A percentile compares a stretch with the other conserved stretches of the same genome.
phyloP scores from a whole-genome alignment of 2,888 invertebrate genomes.

The Leptopterna dolabrata region DNA sequence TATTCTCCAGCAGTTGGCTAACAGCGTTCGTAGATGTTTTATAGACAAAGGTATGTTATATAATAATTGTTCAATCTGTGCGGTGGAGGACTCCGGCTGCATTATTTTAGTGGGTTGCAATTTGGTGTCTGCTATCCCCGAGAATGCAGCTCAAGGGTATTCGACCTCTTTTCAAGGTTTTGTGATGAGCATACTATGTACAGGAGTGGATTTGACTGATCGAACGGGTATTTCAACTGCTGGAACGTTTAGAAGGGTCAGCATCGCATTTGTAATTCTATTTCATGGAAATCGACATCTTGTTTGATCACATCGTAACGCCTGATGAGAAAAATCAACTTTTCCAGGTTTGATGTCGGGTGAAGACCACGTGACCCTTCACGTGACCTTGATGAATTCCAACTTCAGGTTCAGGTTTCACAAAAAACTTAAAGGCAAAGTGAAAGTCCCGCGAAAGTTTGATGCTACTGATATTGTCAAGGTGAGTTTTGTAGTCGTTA shows the following conservation, averaged over 20 bases:
- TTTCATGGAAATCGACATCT: no score
- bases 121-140: background rate
- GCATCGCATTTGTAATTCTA: no score
- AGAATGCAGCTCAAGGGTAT: background rate
- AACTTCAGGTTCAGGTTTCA: background rate
- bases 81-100: no score
- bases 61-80: background rate
- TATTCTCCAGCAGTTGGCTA: background rate
- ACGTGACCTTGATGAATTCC: conserved; percentile 17
- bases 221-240: no score
- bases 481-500: background rate
- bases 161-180: no score
- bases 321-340: no score
- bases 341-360: conserved; percentile 14
- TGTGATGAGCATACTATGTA: no score
- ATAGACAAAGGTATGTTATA: background rate
- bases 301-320: no score
- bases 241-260: no score
- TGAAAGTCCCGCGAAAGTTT: background rate
- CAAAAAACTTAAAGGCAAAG: background rate
- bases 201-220: no score
- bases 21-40: background rate
- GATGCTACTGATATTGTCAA: conserved; percentile 1
- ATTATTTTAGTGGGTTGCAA: background rate
- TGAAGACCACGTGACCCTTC: background rate